Conservation (phyloP, 2,888 invertebrate genomes). For the Parapristionchus giblindavisi region DNA sequence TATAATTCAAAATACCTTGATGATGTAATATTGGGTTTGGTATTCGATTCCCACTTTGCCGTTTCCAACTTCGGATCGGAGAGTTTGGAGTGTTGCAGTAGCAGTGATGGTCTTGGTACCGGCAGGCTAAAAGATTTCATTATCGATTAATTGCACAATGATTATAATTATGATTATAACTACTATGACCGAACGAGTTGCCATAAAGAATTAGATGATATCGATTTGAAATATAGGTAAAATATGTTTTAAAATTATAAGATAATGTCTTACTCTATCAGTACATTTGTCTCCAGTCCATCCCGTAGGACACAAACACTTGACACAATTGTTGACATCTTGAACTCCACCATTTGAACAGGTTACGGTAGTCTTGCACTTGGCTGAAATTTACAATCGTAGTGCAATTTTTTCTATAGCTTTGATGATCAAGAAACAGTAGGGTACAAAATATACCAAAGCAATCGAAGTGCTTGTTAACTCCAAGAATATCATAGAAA, state of each 20-base stretch:
- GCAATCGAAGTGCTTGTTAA: conserved; percentile 33
- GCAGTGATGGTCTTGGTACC: background rate
- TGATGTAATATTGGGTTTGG: background rate
- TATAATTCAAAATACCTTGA: background rate
- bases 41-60: background rate
- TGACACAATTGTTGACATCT: conserved; percentile 14
- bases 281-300: conserved; percentile 16
- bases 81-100: background rate
- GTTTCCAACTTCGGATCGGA: background rate
- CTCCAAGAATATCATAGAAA: conserved; percentile 13
- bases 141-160: no score
- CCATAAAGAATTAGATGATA: no score
- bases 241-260: no score
- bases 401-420: background rate
- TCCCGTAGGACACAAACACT: conserved; percentile 14
- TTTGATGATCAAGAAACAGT: background rate
- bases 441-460: background rate
- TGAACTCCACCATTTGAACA: conserved; percentile 27
- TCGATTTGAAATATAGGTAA: no score
- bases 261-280: background rate
- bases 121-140: background rate
- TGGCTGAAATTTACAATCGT: conserved; percentile 4
- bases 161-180: no score
- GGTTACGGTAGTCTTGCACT: conserved; percentile 2
- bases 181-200: no score